Evolutionary conservation across 2,888 invertebrate species (phyloP), one percentile per base, ranked within the genome.

Genomic region (Lamproptera curius): DNA sequence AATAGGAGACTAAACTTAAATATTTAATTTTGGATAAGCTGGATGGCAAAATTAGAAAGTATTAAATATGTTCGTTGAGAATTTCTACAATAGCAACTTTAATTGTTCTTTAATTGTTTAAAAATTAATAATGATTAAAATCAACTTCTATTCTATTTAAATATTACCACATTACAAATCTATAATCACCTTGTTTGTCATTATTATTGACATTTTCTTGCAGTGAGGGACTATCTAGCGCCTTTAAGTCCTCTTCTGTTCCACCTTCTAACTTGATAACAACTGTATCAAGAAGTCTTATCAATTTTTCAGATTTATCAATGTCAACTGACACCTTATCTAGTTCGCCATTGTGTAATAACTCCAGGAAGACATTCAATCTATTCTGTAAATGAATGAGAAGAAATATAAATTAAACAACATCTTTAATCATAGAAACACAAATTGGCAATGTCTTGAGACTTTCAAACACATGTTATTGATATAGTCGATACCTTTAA

Each of bases 211-310:
- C 23, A 50, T 48, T 67, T 62, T 83, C 83, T 17, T 62, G 65
- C 8, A 65, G 63, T 17, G 66, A 57, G 10, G 92, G 91, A 61
- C 92, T 90, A 62, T 97, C 96, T n/a, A 98, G 88, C 16, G 93
- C 90, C 60, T 93, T 94, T 13, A 98, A 82, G 80, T 98, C 98
- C 63, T 95, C 94, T 37, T 96, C 95, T 0, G 92, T 92, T 0
- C 96, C 96, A 14, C 98, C 99, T 83, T 99, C 99, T 35, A 99
- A 88, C 75, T 97, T 95, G 54, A 99, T 97, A 4, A 99, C 99
- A 34, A 97, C 98, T 46, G 98, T 95, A 76, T 99, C 99, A 50
- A 99, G 90, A 8, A 99, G 87, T 58, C 94, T 93, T 40, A 98
- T 91, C 42, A 99, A 84, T 48, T 93, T 91, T 44, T 94, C 94